Evolutionary conservation across 1,140 invertebrate species (phyloP).

Genomic region (Colletes gigas): DNA sequence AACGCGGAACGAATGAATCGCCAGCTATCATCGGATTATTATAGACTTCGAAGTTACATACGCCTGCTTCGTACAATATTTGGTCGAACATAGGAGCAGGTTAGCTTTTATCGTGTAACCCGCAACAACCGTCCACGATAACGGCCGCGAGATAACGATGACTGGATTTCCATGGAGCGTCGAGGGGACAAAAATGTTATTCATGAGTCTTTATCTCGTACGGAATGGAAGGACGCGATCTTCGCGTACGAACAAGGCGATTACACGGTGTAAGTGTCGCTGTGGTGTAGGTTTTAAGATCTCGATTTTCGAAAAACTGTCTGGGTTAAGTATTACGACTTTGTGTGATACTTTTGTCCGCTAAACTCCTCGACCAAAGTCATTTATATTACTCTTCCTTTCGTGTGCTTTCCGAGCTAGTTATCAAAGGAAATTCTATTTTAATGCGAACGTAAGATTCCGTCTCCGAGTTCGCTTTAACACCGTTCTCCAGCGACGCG

Average conservation of each 20-base stretch:
- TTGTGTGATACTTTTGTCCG: too few relatives aligned
- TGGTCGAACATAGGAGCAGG: constrained; percentile 39
- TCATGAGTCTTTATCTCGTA: constrained; percentile 58
- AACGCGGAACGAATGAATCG: background rate
- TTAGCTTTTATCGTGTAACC: constrained; percentile 54
- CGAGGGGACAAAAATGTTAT: constrained; percentile 61
- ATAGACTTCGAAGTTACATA: background rate
- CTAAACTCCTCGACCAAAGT: too few relatives aligned
- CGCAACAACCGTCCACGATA: constrained; percentile 54
- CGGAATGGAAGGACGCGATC: constrained; percentile 5
- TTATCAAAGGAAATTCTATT: background rate
- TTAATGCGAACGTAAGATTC: background rate
- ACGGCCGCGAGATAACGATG: constrained; percentile 48
- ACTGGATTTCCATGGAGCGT: constrained; percentile 55
- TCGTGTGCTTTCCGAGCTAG: too few relatives aligned
- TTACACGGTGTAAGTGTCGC: background rate
- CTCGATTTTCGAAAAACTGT: too few relatives aligned
- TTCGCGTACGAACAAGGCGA: constrained; percentile 12
- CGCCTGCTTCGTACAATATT: constrained; percentile 30
- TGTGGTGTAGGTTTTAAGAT: too few relatives aligned
- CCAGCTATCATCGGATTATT: background rate
- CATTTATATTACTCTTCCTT: background rate
- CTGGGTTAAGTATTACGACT: too few relatives aligned
- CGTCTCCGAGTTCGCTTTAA: background rate
- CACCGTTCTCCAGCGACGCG: background rate